Percentiles rank a stretch among this genome's conserved stretches.
These are phyloP conservation scores for Notocelia uddmanniana DNA, from an alignment of 2,888 invertebrate genomes.

Conservation along the genomic window DNA sequence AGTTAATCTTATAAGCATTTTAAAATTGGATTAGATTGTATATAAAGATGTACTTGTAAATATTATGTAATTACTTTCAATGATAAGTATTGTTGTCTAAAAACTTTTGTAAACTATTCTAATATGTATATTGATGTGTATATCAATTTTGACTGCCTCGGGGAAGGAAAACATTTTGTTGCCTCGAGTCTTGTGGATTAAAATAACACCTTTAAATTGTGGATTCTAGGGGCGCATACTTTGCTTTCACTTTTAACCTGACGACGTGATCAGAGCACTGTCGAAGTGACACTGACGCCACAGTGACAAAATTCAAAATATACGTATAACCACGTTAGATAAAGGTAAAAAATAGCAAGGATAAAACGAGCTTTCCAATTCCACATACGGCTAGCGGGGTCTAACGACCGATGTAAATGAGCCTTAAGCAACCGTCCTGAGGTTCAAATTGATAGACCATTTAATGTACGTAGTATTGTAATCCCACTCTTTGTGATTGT, in stretches of 20 bases:
- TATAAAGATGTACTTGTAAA: constrained; percentile 31
- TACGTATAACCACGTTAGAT: no score
- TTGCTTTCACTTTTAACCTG: no score
- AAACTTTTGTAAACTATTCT: not conserved
- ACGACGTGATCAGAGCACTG: no score
- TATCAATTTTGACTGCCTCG: not conserved
- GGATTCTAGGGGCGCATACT: no score
- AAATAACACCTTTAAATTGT: no score
- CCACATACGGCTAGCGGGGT: no score
- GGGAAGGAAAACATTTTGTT: not conserved
- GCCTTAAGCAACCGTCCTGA: no score
- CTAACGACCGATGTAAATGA: no score
- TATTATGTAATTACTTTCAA: constrained; percentile 27
- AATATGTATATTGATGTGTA: not conserved
- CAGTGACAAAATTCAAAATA: no score
- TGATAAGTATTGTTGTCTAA: not conserved
- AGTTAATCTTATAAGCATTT: constrained; percentile 27
- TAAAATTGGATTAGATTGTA: constrained; percentile 26
- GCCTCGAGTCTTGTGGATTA: not conserved
- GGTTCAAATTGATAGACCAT: not conserved
- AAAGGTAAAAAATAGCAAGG: no score
- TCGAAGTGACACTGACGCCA: no score
- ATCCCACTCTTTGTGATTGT: constrained; percentile 1
- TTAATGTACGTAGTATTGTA: not conserved
- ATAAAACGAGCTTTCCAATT: no score